Evolutionary conservation across 1,140 invertebrate genomes (phyloP).

Genomic region (Planococcus citri): DNA sequence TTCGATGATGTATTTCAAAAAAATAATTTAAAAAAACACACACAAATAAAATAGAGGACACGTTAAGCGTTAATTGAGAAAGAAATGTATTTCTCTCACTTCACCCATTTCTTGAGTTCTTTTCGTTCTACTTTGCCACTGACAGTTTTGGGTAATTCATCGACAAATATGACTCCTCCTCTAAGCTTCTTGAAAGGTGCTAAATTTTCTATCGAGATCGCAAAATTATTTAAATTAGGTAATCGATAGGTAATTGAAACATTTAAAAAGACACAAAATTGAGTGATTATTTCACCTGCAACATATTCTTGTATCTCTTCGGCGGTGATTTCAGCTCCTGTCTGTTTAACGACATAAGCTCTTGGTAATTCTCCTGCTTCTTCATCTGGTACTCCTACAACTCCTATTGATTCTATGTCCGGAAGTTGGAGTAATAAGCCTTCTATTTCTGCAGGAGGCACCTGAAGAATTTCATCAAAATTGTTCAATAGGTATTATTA

Average conservation of each 20-base stretch:
- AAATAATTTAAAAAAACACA: too few relatives aligned
- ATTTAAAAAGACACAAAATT: too few relatives aligned
- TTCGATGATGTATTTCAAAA: too few relatives aligned
- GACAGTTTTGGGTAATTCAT: conserved; percentile 56
- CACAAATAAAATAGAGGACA: too few relatives aligned
- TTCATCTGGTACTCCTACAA: conserved; percentile 53
- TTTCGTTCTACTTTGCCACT: conserved; percentile 61
- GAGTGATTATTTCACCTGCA: conserved; percentile 32
- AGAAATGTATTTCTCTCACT: too few relatives aligned
- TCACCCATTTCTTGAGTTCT: conserved; percentile 37
- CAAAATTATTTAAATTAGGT: too few relatives aligned
- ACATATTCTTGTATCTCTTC: conserved; percentile 44
- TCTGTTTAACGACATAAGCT: conserved; percentile 44
- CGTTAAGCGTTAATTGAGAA: too few relatives aligned
- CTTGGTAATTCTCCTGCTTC: conserved; percentile 48
- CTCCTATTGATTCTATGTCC: conserved; percentile 52
- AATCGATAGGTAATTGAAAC: too few relatives aligned
- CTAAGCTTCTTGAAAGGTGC: conserved; percentile 50
- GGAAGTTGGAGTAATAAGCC: conserved; percentile 49
- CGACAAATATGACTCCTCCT: conserved; percentile 51
- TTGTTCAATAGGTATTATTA: too few relatives aligned
- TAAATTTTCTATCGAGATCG: conserved; percentile 37
- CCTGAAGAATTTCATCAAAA: conserved; percentile 33
- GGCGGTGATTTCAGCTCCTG: conserved; percentile 33
- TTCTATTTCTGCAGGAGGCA: conserved; percentile 55